A percentile compares a stretch with the other conserved stretches of the same genome.
These are phyloP conservation scores for Cylloceria caligata DNA, from an alignment of 2,888 invertebrate genomes.

Conservation along the genomic window DNA sequence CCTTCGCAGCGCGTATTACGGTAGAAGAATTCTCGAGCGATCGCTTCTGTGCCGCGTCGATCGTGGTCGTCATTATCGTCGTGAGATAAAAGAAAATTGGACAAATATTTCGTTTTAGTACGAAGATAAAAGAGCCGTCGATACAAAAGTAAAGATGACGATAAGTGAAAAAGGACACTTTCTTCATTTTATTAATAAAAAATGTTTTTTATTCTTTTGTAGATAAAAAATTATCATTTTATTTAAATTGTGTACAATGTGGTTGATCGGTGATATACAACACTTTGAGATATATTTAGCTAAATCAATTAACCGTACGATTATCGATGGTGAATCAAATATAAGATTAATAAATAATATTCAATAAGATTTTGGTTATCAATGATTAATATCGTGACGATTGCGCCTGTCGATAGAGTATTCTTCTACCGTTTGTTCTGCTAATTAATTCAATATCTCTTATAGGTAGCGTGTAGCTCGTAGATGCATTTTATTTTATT, in stretches of 20 bases:
- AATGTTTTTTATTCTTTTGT: neutral
- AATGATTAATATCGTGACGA: conserved; percentile 10
- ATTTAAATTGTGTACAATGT: neutral
- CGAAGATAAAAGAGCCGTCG: too few relatives aligned
- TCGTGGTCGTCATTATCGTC: conserved; percentile 24
- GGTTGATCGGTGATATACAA: too few relatives aligned
- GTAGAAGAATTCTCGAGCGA: conserved; percentile 7
- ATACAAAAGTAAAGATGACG: neutral
- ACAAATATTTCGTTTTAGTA: too few relatives aligned
- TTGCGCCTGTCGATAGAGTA: conserved; percentile 13
- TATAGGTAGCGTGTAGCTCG: neutral
- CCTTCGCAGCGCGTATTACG: conserved; percentile 15
- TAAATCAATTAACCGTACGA: too few relatives aligned
- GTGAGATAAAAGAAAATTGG: neutral
- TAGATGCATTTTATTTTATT: conserved; percentile 12
- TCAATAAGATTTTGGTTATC: neutral
- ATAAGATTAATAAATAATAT: neutral
- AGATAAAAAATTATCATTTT: neutral
- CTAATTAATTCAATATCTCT: conserved; percentile 25
- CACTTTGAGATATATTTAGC: too few relatives aligned
- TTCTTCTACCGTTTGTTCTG: conserved; percentile 23
- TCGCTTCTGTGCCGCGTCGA: conserved; percentile 33
- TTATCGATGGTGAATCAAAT: too few relatives aligned
- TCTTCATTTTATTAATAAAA: neutral
- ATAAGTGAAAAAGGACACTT: neutral